Conservation (phyloP, 2,113 vertebrate genomes). For the Marmota monax region DNA sequence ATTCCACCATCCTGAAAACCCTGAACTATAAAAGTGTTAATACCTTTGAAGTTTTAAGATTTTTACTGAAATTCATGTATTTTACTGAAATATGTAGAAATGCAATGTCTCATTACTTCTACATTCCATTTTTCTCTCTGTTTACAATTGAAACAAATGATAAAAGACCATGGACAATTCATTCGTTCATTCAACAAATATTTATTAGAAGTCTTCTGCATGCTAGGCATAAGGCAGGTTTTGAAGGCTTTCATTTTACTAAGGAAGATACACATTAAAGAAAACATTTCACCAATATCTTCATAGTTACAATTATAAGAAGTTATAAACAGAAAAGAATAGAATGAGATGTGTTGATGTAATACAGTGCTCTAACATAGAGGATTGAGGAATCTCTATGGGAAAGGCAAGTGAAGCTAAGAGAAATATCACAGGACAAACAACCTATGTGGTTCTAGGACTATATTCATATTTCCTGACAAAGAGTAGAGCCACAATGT, state of each 20-base stretch:
- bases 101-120: background rate
- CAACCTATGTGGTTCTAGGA: background rate
- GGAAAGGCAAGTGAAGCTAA: background rate
- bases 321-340: background rate
- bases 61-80: no score
- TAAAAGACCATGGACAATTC: background rate
- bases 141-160: background rate
- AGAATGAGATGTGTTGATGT: background rate
- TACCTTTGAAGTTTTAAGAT: constrained; percentile 22
- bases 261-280: background rate
- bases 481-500: background rate
- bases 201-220: background rate
- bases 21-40: background rate
- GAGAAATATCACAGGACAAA: background rate
- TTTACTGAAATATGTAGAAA: background rate
- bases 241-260: background rate
- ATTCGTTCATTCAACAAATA: background rate
- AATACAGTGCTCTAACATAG: background rate
- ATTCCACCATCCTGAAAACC: no score
- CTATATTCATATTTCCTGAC: background rate
- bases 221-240: background rate
- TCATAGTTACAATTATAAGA: background rate
- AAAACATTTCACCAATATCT: background rate
- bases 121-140: background rate
- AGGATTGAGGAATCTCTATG: background rate